These are phyloP conservation scores for Calliphora vomitoria DNA, from an alignment of 2,888 invertebrate genomes.

Conservation along the genomic window DNA sequence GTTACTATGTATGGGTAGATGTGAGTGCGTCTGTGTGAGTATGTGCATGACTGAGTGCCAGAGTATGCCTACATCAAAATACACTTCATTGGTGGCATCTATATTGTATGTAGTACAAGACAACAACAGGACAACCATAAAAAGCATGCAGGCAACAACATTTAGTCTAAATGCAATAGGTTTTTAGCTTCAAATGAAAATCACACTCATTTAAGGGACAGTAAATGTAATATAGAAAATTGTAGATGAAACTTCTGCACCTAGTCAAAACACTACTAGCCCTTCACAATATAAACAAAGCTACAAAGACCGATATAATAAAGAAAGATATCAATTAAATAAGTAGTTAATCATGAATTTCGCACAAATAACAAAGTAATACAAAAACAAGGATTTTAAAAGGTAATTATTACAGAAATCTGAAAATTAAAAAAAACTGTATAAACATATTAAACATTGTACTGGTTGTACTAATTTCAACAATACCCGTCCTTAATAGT, in stretches of 20 bases:
- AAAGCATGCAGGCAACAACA: conserved; percentile 17
- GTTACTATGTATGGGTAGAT: no score
- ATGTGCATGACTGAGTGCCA: neutral
- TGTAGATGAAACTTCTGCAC: neutral
- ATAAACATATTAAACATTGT: no score
- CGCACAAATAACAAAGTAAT: no score
- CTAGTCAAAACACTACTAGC: neutral
- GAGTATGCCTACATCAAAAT: conserved; percentile 14
- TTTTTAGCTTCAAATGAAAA: conserved; percentile 51
- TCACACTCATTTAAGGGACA: conserved; percentile 44
- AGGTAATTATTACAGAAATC: no score
- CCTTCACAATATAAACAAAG: neutral
- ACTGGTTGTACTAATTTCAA: neutral
- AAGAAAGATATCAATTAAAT: neutral
- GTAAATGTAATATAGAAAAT: conserved; percentile 35
- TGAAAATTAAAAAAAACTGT: no score
- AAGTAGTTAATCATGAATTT: no score
- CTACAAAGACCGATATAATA: neutral
- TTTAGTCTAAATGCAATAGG: conserved; percentile 44
- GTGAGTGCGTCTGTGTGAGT: neutral
- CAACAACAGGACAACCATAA: conserved; percentile 40
- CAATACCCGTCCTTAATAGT: neutral
- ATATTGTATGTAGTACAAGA: conserved; percentile 36
- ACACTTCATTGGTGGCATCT: conserved; percentile 40
- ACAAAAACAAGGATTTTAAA: no score